A percentile compares a stretch with the other conserved stretches of the same genome.
phyloP scores from a whole-genome alignment of 2,113 vertebrate species.

The Empidonax alnorum region DNA sequence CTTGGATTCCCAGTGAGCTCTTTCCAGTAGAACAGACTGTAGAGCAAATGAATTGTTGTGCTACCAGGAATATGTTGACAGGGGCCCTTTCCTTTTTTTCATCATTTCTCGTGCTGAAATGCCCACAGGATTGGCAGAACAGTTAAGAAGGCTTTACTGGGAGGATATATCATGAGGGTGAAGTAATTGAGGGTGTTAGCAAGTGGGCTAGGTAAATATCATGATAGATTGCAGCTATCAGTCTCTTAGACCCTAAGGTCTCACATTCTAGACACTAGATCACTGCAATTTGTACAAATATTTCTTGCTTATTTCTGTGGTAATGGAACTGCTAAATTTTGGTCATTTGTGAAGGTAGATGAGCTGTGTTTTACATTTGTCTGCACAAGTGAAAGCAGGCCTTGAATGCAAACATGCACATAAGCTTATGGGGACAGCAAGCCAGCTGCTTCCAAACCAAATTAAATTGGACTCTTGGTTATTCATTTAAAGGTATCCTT shows the following conservation, averaged over 20 bases:
- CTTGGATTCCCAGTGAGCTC: not conserved
- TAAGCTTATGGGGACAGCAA: not conserved
- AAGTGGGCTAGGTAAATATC: not conserved
- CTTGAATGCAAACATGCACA: not conserved
- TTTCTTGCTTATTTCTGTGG: not conserved
- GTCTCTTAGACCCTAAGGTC: not conserved
- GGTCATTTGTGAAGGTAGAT: not conserved
- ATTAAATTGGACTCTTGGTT: not conserved
- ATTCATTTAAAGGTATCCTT: constrained; percentile 86
- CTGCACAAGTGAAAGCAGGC: not conserved
- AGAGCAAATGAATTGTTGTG: not conserved
- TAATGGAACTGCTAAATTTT: not conserved
- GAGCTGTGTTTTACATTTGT: not conserved
- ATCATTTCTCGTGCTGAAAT: not conserved
- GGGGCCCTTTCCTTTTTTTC: not conserved
- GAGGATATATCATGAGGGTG: not conserved
- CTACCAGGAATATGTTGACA: not conserved
- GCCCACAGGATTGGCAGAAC: accelerated
- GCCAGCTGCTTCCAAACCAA: not conserved
- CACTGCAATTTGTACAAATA: not conserved
- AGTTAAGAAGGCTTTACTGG: not conserved
- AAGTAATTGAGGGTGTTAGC: not conserved
- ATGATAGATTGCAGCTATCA: not conserved
- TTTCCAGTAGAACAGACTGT: not conserved
- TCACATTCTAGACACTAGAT: not conserved